A percentile compares a stretch with the other conserved stretches of the same genome.
Conservation (phyloP, 1,140 invertebrate species). For the Probaryconus sp. region DNA sequence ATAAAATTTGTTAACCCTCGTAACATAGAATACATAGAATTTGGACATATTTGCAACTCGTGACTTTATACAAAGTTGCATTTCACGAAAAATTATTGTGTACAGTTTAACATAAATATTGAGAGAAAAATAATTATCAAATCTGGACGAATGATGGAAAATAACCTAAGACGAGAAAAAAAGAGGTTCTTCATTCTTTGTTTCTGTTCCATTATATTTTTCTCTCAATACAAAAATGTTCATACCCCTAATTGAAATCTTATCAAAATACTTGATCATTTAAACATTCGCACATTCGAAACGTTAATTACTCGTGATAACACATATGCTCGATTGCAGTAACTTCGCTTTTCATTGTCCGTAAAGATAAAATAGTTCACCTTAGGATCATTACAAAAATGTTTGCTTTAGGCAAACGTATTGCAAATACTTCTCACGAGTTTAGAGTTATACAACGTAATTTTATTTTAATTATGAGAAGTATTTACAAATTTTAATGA, state of each 20-base stretch:
- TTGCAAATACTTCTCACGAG: too few species aligned
- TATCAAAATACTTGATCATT: conserved; percentile 51
- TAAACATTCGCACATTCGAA: conserved; percentile 32
- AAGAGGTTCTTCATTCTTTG: conserved; percentile 5
- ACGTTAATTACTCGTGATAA: conserved; percentile 24
- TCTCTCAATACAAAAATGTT: conserved; percentile 38
- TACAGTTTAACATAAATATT: conserved; percentile 13
- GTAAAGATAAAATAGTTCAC: too few species aligned
- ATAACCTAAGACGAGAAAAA: too few species aligned
- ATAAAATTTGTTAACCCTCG: conserved; percentile 37
- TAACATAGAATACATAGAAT: conserved; percentile 41
- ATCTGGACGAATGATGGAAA: too few species aligned
- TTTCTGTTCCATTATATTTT: too few species aligned
- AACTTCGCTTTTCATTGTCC: too few species aligned
- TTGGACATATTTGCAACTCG: conserved; percentile 15
- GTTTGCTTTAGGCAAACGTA: too few species aligned
- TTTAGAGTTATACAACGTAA: too few species aligned
- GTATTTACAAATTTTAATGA: too few species aligned
- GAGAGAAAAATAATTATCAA: conserved; percentile 32
- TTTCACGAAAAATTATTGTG: conserved; percentile 2
- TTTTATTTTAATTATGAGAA: too few species aligned
- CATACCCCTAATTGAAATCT: conserved; percentile 32
- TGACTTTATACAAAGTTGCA: conserved; percentile 2
- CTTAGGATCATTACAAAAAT: too few species aligned
- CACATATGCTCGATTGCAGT: conserved; percentile 16